Base-by-base conservation (phyloP, 2,888 invertebrate species). In the Bellardia pandia region DNA sequence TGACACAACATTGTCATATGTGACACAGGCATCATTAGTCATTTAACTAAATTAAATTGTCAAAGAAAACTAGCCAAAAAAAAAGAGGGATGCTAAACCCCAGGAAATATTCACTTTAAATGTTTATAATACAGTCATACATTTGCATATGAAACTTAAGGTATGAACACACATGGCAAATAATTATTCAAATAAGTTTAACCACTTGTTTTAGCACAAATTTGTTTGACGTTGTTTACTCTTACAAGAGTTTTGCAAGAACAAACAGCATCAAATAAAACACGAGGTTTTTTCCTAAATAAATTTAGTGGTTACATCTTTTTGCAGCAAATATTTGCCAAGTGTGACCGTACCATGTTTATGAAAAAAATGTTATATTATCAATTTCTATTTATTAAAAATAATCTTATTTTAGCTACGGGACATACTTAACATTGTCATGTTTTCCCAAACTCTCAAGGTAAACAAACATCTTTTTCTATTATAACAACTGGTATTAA, bases 21-120 rank as follows among this genome's bases (percentile, higher is more conserved):
- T 92, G 92, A 92, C 92, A 92, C 90, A 85, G 85, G 66, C 83
- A 90, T 89, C 90, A 92, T 92, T 92, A 91, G 91, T 92, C 92
- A 92, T 90, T 90, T 79, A 83, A 80, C 81, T 62, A 64, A 85
- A 85, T 82, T 60, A 82, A 77, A 77, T 82, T 86, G 77, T 71
- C 80, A 80, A 6, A 8, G n/a, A 33, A 53, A 37, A 14, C 42
- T 58, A 76, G 9, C 6, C 14, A 30, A 16, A 56, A 23, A 11
- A 62, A 3, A 14, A n/a, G 58, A 74, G 58, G 60, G 68, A 23
- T 23, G 23, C 23, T 23, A 23, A 0, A 23, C 23, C 23, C 23
- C 23, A 58, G 40, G 23, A 4, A 64, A 58, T 3, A 23, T 62
- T 53, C 45, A 71, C 14, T 37, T 60, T 7, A 14, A 5, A 30